Base-by-base conservation (phyloP, 2,888 invertebrate species). In the Allophyes oxyacanthae region DNA sequence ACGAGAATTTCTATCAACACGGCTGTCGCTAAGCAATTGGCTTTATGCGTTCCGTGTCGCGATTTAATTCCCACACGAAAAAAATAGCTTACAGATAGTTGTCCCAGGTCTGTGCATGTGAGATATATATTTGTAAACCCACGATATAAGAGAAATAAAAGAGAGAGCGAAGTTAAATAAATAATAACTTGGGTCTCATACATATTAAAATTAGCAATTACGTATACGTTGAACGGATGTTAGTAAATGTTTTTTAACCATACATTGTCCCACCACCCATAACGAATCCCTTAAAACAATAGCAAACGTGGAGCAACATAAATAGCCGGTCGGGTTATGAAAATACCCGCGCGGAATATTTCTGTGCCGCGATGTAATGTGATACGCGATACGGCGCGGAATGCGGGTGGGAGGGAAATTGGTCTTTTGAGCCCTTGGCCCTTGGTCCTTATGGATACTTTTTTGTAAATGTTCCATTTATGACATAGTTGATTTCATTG, bases 331-430 rank as follows among this genome's bases (percentile, higher is more conserved):
- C 57, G 52, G 38, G 58, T 75, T 75, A 73, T 77, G 65, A 77
- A 77, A 75, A 77, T 77, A 77, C 77, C 37, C 72, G 66, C 59
- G 60, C 60, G 49, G 75, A 70, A 76, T 70, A 65, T 75, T 70
- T 70, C 56, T 67, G 70, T 64, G 56, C 64, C 49, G 53, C 52
- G 14, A n/a, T 52, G 76, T 70, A 76, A 76, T 41, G 48, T 44
- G 76, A 76, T 72, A 74, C 64, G 41, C 14, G 42, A 64, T 68
- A 54, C 53, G 41, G 41, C 51, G 57, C 64, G 59, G 65, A 70
- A 77, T 38, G 34, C 11, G 33, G 40, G 11, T 6, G 33, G 9
- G 6, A 0, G 30, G 5, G 25, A 10, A 14, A 11, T 43, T 25
- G 50, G 43, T 13, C 40, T 51, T 48, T 41, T 37, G 25, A 6